Percentiles rank a stretch among this genome's conserved stretches.
phyloP scores from a whole-genome alignment of 2,113 vertebrate species.

The Dicrurus megarhynchus region DNA sequence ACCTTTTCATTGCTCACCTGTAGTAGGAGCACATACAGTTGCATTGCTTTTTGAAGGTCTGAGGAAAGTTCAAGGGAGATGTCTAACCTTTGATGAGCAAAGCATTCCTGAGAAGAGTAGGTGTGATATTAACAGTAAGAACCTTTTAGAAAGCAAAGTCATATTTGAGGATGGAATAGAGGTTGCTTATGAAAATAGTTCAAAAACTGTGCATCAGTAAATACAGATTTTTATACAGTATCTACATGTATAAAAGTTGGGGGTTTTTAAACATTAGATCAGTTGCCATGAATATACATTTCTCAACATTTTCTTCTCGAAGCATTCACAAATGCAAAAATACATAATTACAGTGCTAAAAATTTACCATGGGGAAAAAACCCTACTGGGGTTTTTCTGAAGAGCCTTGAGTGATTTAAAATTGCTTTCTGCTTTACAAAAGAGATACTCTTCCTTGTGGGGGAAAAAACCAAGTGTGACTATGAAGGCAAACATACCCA shows the following conservation, averaged over 20 bases:
- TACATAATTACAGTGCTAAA: not conserved
- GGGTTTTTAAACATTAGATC: rapidly evolving
- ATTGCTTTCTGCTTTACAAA: not conserved
- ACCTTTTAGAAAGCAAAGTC: not conserved
- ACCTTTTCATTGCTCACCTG: not conserved
- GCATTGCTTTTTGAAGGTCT: not conserved
- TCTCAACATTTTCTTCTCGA: not conserved
- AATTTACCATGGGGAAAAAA: not conserved
- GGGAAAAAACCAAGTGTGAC: rapidly evolving
- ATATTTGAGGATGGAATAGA: not conserved
- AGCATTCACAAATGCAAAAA: not conserved
- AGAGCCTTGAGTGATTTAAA: not conserved
- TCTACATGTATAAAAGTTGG: not conserved
- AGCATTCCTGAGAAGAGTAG: not conserved
- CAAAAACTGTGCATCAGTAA: not conserved
- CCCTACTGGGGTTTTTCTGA: not conserved
- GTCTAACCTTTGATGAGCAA: not conserved
- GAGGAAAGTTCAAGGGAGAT: not conserved
- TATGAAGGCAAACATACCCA: not conserved
- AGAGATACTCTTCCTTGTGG: not conserved
- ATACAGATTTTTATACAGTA: not conserved
- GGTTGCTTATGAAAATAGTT: not conserved
- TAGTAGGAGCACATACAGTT: not conserved
- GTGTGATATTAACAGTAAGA: not conserved
- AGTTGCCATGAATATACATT: not conserved